Conservation (phyloP, 2,113 vertebrate genomes). For the Ceratotherium simum region DNA sequence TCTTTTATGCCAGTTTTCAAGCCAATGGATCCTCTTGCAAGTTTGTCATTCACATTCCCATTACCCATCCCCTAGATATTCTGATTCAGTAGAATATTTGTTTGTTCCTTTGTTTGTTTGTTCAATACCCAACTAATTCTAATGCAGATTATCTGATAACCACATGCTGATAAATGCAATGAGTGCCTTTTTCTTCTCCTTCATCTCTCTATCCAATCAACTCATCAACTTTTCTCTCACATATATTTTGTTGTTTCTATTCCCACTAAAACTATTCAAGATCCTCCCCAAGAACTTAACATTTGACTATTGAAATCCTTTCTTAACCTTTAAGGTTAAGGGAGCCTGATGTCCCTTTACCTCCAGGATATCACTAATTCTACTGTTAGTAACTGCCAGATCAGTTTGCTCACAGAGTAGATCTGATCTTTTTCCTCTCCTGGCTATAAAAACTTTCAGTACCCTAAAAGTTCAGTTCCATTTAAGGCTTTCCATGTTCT, state of each 20-base stretch:
- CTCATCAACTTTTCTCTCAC: neutral
- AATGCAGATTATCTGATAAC: neutral
- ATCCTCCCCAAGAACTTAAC: neutral
- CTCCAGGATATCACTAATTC: neutral
- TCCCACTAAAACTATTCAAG: neutral
- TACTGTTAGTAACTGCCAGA: neutral
- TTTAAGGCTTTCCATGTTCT: neutral
- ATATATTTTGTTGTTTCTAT: neutral
- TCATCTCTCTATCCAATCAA: neutral
- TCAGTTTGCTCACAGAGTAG: neutral
- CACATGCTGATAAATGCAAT: neutral
- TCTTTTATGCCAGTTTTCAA: neutral
- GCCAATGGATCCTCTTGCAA: neutral
- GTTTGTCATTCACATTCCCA: neutral
- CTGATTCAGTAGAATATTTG: neutral
- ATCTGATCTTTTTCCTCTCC: neutral
- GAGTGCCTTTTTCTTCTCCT: neutral
- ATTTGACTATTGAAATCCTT: neutral
- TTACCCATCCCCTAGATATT: neutral
- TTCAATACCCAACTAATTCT: neutral
- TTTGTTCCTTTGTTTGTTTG: neutral
- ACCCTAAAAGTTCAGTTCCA: neutral
- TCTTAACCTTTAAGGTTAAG: neutral
- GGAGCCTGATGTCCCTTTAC: neutral
- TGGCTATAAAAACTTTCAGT: neutral